phyloP scores from a whole-genome alignment of 92 coral and sea anemone genomes.

The Chrysogorgia sp. region DNA sequence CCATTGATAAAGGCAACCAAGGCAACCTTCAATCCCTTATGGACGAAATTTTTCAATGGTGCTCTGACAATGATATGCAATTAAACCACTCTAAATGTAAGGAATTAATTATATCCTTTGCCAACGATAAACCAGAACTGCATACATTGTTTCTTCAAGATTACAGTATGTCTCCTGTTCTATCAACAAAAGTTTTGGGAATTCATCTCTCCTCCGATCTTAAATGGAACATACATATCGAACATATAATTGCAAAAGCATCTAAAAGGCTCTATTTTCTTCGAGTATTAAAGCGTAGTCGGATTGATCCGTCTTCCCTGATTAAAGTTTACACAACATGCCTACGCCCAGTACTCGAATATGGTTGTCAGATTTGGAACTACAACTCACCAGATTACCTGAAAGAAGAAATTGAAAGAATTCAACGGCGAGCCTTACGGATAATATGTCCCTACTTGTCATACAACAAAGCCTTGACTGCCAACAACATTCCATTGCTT shows the following conservation, averaged over 20 bases:
- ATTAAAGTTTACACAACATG: constrained; percentile 20
- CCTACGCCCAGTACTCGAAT: constrained; percentile 38
- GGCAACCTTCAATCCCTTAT: constrained; percentile 31
- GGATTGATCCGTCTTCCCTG: not conserved
- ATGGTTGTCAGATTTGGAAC: too few species aligned
- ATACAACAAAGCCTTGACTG: not conserved
- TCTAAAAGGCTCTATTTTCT: constrained; percentile 30
- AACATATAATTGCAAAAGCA: constrained; percentile 16
- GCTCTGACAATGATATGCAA: not conserved
- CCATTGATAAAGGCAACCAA: constrained; percentile 18
- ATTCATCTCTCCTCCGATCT: constrained; percentile 28
- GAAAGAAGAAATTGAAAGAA: too few species aligned
- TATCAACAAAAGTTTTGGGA: constrained; percentile 19
- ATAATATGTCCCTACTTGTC: not conserved
- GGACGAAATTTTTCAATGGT: constrained; percentile 2
- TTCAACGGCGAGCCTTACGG: too few species aligned
- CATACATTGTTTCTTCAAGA: constrained; percentile 8
- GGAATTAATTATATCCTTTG: constrained; percentile 27
- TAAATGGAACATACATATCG: constrained; percentile 38
- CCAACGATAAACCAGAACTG: too few species aligned
- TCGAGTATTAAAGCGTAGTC: constrained; percentile 9
- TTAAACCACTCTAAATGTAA: constrained; percentile 28
- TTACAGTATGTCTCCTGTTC: constrained; percentile 8
- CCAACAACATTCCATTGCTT: not conserved
- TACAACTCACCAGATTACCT: too few species aligned